Conservation (phyloP, 2,113 vertebrate genomes). For the Tor tambroides region DNA sequence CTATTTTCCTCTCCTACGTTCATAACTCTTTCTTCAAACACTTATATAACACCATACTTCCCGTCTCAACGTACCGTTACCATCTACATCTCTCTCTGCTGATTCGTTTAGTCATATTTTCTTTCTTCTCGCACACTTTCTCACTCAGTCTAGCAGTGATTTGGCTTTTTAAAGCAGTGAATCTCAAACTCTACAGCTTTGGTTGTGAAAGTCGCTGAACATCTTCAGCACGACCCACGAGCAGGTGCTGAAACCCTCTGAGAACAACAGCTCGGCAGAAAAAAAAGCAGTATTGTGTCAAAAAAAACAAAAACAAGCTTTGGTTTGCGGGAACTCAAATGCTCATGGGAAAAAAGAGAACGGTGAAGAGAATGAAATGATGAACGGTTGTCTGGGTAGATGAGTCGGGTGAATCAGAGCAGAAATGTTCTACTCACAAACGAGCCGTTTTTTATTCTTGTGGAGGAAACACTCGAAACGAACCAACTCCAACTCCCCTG, state of each 20-base stretch:
- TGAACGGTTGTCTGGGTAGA: conserved; percentile 22
- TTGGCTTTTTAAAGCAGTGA: conserved; percentile 62
- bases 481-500: not conserved
- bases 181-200: conserved; percentile 62
- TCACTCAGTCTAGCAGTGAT: conserved; percentile 60
- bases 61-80: conserved; percentile 59
- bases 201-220: conserved; percentile 58
- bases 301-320: conserved; percentile 51
- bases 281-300: not conserved
- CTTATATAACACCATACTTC: conserved; percentile 34
- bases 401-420: not conserved
- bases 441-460: not conserved
- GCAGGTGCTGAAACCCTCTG: conserved; percentile 18
- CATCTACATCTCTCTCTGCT: not conserved
- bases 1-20: conserved; percentile 2
- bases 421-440: not conserved
- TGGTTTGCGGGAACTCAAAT: conserved; percentile 58
- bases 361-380: conserved; percentile 45
- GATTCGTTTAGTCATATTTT: not conserved
- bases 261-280: not conserved
- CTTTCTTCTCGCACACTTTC: not conserved
- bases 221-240: conserved; percentile 2
- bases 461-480: not conserved
- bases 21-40: conserved; percentile 12
- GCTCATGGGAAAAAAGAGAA: not conserved